Evolutionary conservation across 2,113 vertebrate genomes (phyloP).

Genomic region (Chaetodon trifascialis): DNA sequence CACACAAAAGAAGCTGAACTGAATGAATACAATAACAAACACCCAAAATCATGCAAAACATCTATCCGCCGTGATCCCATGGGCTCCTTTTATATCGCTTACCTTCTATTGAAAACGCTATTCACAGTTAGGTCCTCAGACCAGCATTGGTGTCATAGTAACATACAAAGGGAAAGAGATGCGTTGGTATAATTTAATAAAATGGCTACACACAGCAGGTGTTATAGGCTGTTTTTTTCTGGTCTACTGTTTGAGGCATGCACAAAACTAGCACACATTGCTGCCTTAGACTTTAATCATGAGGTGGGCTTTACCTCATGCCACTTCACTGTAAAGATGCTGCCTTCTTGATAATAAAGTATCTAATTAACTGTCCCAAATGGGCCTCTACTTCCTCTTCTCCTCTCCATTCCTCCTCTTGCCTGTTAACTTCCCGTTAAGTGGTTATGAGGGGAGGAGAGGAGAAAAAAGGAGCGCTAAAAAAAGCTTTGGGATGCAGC

Average conservation of each 20-base stretch:
- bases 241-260: background rate
- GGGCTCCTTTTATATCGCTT: slow-evolving; percentile 75
- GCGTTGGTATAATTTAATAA: slow-evolving; percentile 54
- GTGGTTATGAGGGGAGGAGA: background rate
- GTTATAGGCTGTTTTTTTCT: too few species aligned
- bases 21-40: slow-evolving; percentile 41
- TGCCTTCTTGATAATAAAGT: background rate
- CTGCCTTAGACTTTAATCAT: background rate
- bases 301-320: background rate
- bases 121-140: slow-evolving; percentile 87
- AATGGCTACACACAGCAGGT: background rate
- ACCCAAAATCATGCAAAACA: slow-evolving; percentile 68
- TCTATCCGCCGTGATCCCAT: slow-evolving; percentile 19
- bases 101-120: slow-evolving; percentile 91
- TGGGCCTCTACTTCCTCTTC: background rate
- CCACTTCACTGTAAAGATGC: background rate
- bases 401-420: background rate
- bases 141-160: slow-evolving; percentile 82
- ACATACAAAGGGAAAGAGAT: slow-evolving; percentile 66
- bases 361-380: background rate
- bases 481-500: background rate
- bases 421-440: background rate
- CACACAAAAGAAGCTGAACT: slow-evolving; percentile 24
- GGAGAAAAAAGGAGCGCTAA: background rate
- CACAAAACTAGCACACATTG: background rate